A percentile compares a stretch with the other conserved stretches of the same genome.
These are phyloP conservation scores for Brachionus koreanus DNA, from an alignment of 1,140 invertebrate species.

Conservation along the genomic window DNA sequence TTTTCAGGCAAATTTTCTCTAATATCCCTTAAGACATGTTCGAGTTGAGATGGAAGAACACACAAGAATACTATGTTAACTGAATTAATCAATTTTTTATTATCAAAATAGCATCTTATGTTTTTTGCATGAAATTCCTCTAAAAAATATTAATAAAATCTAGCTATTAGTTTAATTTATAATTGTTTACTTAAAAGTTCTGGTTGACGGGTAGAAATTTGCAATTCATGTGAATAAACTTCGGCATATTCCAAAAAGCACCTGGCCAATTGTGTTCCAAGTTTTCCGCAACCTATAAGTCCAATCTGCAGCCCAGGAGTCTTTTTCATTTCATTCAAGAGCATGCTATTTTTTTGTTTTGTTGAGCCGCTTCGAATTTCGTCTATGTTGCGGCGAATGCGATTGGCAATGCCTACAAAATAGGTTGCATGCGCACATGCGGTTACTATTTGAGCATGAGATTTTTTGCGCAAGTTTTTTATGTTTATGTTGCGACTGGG, in stretches of 20 bases:
- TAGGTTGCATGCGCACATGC: conserved; percentile 37
- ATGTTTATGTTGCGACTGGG: not conserved
- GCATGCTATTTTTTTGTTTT: conserved; percentile 19
- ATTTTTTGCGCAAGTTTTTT: conserved; percentile 14
- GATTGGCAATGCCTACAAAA: conserved; percentile 38
- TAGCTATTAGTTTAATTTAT: not conserved
- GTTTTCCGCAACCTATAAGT: conserved; percentile 51
- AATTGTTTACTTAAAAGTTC: conserved; percentile 47
- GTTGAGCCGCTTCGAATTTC: conserved; percentile 8
- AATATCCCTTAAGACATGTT: conserved; percentile 52
- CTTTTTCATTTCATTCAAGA: conserved; percentile 36
- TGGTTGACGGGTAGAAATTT: conserved; percentile 56
- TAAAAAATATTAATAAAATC: conserved; percentile 37
- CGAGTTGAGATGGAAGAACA: conserved; percentile 55
- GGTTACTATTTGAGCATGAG: conserved; percentile 11
- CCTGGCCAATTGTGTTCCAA: conserved; percentile 55
- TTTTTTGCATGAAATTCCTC: conserved; percentile 51
- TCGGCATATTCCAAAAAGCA: conserved; percentile 54
- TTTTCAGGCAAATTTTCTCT: conserved; percentile 49
- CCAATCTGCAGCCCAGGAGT: conserved; percentile 16
- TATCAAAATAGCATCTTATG: conserved; percentile 54
- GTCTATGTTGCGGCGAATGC: conserved; percentile 22
- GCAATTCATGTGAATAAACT: conserved; percentile 51
- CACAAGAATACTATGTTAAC: conserved; percentile 53
- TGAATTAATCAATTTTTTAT: conserved; percentile 50